Conservation (phyloP, 2,113 vertebrate genomes). For the Spea multiplicata region DNA sequence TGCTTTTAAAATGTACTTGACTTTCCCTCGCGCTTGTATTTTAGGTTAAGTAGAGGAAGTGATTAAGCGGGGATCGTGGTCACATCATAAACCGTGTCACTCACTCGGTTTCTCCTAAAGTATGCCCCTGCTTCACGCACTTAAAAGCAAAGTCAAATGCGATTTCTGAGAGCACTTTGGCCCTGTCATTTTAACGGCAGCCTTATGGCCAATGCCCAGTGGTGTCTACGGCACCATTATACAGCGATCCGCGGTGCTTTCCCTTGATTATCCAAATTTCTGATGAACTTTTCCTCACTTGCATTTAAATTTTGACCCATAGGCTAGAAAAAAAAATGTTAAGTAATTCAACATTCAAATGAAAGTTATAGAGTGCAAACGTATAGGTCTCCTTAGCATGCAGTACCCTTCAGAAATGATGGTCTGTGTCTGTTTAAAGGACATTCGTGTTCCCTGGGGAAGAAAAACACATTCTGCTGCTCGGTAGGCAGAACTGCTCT, state of each 20-base stretch:
- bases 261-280: constrained; percentile 33
- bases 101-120: constrained; percentile 47
- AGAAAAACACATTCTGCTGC: neutral
- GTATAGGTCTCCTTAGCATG: neutral
- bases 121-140: constrained; percentile 44
- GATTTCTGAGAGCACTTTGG: constrained; percentile 61
- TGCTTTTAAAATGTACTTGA: constrained; percentile 45
- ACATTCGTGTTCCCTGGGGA: neutral
- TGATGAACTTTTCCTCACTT: neutral
- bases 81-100: constrained; percentile 40
- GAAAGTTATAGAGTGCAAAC: constrained; percentile 1
- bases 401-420: neutral
- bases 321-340: neutral
- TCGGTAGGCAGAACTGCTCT: neutral
- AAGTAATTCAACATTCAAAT: neutral
- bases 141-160: constrained; percentile 61
- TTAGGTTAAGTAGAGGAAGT: constrained; percentile 47
- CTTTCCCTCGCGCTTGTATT: constrained; percentile 57
- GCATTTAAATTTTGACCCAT: constrained; percentile 21
- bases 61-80: constrained; percentile 55
- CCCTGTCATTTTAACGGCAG: constrained; percentile 57
- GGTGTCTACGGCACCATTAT: constrained; percentile 32
- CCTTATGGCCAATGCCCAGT: constrained; percentile 53
- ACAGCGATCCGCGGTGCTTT: constrained; percentile 36
- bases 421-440: constrained; percentile 1